Evolutionary conservation across 2,888 invertebrate genomes (phyloP), one percentile per base, ranked within the genome.

Genomic region (Plagodis pulveraria): DNA sequence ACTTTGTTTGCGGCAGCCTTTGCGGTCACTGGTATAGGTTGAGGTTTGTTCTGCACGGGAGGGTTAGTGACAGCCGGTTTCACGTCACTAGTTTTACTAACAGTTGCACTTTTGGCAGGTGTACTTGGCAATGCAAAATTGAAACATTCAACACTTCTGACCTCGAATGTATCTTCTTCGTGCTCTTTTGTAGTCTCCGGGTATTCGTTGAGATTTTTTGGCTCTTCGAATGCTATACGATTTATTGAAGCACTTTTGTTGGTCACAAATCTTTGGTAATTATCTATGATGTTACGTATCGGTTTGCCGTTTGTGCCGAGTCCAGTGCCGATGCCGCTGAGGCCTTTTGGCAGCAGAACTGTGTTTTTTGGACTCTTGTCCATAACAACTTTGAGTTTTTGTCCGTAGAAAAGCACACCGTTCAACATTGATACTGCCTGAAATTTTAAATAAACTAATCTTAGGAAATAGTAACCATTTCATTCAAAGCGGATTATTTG

Each of bases 381-480:
- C 72, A 90, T 81, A 0, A 41, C 61, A 0, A 91, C 73, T 63
- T 77, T 81, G 5, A 91, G 70, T 0, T 57, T 58, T 42, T 63
- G 56, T 0, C 89, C 89, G 55, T 84, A 84, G 50, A 74, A 78
- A 6, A 58, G 65, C 71, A 87, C 85, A 0, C 78, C 81, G 51
- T 91, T 77, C 0, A 91, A 70, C 88, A 91, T 85, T 33, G 91
- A 85, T 42, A 91, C 71, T 0, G 91, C 90, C 91, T 91, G 81
- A n/a, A 57, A 57, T 32, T 41, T 34, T 11, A 12, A n/a, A 11
- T 12, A 44, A 41, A 10, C 22, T 4, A 22, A 43, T 43, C 12
- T 41, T n/a, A n/a, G 9, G n/a, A 38, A 4, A 22, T 22, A 22
- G 22, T 22, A 22, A 22, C 22, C 4, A 22, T 22, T 22, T 22